phyloP scores from a whole-genome alignment of 2,113 vertebrate species.

The Ceyx cyanopectus region DNA sequence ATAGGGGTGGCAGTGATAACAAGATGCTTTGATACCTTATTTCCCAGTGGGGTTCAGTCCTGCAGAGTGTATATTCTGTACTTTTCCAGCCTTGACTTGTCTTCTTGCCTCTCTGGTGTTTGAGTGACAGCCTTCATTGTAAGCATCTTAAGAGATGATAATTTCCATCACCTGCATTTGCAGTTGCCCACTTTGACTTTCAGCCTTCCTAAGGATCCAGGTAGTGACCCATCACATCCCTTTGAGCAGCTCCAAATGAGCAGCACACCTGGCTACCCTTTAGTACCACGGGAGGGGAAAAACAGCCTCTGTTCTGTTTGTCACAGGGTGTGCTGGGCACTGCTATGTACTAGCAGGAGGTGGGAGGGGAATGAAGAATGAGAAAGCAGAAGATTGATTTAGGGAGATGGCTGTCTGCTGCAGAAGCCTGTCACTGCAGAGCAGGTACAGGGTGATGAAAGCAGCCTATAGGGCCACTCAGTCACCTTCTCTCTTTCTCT shows the following conservation, averaged over 20 bases:
- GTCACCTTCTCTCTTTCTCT: background rate
- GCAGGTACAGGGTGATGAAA: constrained; percentile 8
- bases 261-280: background rate
- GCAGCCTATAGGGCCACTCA: background rate
- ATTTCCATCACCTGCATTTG: background rate
- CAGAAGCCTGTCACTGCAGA: constrained; percentile 40
- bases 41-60: constrained; percentile 19
- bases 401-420: constrained; percentile 17
- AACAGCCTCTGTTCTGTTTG: background rate
- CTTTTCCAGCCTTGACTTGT: constrained; percentile 33
- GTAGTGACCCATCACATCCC: background rate
- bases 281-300: background rate
- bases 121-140: constrained; percentile 9
- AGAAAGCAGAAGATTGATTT: constrained; percentile 4
- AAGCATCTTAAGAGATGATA: background rate
- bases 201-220: background rate
- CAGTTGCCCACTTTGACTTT: background rate
- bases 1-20: constrained; percentile 19
- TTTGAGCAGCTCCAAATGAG: background rate
- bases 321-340: background rate
- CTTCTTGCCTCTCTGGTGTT: background rate
- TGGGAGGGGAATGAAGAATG: constrained; percentile 1
- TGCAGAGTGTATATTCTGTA: background rate
- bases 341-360: background rate
- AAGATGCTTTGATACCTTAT: constrained; percentile 27